Percentiles rank a stretch among this genome's conserved stretches.
These are phyloP conservation scores for Lanius ludovicianus DNA, from an alignment of 2,113 vertebrate genomes.

Conservation along the genomic window DNA sequence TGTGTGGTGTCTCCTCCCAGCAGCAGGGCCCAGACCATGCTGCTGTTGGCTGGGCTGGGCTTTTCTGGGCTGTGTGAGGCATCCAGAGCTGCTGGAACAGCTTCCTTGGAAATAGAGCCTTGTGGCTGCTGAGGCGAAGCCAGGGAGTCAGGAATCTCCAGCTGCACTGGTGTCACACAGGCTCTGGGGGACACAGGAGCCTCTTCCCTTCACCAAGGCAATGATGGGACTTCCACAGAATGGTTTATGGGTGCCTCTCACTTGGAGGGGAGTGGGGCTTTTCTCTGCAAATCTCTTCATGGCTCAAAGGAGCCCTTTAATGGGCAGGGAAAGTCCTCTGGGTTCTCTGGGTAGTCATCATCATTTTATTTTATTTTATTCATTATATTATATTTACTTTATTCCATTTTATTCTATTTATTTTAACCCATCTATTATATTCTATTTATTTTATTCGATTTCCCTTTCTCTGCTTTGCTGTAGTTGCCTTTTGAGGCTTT, in stretches of 20 bases:
- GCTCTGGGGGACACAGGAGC: background rate
- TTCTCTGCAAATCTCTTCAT: background rate
- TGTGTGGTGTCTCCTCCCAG: background rate
- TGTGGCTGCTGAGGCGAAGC: background rate
- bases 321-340: background rate
- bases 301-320: background rate
- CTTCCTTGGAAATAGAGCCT: background rate
- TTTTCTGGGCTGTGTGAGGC: background rate
- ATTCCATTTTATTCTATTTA: background rate
- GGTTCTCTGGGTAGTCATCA: background rate
- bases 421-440: background rate
- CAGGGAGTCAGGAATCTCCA: fast-evolving
- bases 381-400: too few relatives aligned
- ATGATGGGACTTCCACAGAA: background rate
- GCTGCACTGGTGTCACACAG: background rate
- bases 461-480: background rate
- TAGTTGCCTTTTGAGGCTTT: background rate
- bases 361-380: background rate
- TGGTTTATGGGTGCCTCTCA: background rate
- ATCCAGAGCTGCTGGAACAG: background rate
- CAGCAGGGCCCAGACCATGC: fast-evolving
- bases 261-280: background rate
- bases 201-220: background rate
- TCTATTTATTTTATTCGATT: background rate
- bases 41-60: background rate